Conservation (phyloP, 2,113 vertebrate species). For the Myotis brandtii region DNA sequence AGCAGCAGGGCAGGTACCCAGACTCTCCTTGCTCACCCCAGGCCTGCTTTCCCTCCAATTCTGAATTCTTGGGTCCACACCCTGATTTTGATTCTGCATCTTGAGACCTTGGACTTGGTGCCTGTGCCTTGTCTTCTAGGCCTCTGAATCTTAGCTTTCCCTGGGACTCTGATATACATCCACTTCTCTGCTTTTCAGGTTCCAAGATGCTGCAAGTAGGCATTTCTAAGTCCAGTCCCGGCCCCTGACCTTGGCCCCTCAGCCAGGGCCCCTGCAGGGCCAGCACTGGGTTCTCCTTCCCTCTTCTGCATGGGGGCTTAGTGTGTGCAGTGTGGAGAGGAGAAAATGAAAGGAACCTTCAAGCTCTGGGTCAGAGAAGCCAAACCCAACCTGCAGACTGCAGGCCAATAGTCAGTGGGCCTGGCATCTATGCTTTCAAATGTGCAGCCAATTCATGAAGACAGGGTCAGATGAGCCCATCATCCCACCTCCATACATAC, state of each 20-base stretch:
- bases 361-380: background rate
- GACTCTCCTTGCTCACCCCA: background rate
- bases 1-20: background rate
- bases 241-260: background rate
- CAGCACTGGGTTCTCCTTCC: background rate
- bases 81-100: background rate
- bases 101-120: background rate
- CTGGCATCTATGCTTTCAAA: background rate
- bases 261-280: background rate
- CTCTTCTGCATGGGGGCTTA: background rate
- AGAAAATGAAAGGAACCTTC: background rate
- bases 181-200: background rate
- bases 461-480: background rate
- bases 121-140: background rate
- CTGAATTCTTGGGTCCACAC: background rate
- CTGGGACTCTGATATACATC: background rate
- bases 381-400: background rate
- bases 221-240: background rate
- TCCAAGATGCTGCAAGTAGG: background rate
- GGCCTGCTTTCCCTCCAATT: background rate
- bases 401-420: background rate
- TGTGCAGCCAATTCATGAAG: background rate
- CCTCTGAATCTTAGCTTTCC: background rate
- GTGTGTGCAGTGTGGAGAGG: too few relatives aligned
- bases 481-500: rapidly evolving